A percentile compares a stretch with the other conserved stretches of the same genome.
Evolutionary conservation across 2,113 vertebrate genomes (phyloP).

Genomic region (Bolborhynchus lineola): DNA sequence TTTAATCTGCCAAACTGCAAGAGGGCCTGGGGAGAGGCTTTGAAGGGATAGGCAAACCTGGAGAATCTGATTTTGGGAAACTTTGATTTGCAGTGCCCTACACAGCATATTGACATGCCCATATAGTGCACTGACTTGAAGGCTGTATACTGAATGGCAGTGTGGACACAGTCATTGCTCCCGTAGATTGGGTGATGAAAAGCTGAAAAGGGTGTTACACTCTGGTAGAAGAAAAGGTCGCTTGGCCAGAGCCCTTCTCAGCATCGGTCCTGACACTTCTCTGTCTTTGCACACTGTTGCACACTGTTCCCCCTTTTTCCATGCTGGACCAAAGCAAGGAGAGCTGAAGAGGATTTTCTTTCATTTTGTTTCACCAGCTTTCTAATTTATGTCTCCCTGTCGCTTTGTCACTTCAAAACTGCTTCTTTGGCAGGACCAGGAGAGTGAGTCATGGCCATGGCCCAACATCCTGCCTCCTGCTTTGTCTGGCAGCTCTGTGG

Average conservation of each 20-base stretch:
- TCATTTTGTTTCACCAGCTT: neutral
- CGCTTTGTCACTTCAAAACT: conserved; percentile 62
- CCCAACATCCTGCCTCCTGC: conserved; percentile 1
- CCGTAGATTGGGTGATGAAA: neutral
- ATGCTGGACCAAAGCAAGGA: neutral
- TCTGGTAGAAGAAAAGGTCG: neutral
- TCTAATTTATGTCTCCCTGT: conserved; percentile 30
- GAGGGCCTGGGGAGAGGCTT: neutral
- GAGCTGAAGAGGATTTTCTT: neutral
- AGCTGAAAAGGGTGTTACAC: neutral
- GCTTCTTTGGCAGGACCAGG: conserved; percentile 63
- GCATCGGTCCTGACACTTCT: neutral
- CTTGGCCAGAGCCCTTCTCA: neutral
- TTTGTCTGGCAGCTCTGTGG: neutral
- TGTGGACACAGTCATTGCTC: fast-evolving
- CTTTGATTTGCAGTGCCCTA: neutral
- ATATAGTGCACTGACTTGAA: neutral
- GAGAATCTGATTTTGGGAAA: neutral
- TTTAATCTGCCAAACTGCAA: neutral
- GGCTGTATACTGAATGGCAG: neutral
- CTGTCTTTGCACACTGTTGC: neutral
- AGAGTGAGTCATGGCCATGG: conserved; percentile 45
- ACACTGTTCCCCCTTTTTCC: neutral
- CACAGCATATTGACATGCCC: fast-evolving
- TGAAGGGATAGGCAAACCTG: neutral